Evolutionary conservation across 1,140 invertebrate species (phyloP).

Genomic region (Tetraneura akinire): DNA sequence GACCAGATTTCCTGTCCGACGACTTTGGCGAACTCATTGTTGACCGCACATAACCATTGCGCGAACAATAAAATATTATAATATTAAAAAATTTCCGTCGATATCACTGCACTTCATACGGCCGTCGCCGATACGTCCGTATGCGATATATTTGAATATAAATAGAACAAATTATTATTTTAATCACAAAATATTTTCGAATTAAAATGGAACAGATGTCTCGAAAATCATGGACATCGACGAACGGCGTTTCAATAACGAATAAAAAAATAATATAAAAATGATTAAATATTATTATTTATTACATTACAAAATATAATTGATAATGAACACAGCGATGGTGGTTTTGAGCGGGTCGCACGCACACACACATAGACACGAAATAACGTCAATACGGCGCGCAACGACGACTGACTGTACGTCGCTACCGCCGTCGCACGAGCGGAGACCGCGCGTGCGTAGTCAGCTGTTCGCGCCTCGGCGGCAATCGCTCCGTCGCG

Average conservation of each 20-base stretch:
- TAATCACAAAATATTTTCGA: no score
- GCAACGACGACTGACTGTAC: conserved; percentile 11
- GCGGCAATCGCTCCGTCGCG: neutral
- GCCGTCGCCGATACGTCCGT: neutral
- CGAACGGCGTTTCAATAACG: neutral
- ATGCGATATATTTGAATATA: neutral
- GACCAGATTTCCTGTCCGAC: conserved; percentile 36
- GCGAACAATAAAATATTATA: neutral
- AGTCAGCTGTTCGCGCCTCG: conserved; percentile 32
- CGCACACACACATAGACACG: neutral
- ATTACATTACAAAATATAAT: no score
- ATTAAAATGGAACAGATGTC: no score
- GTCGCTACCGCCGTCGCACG: neutral
- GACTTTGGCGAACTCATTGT: conserved; percentile 45
- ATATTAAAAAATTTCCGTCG: neutral
- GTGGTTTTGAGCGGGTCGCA: no score
- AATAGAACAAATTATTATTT: no score
- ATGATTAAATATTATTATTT: no score
- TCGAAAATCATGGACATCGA: no score
- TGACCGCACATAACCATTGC: neutral
- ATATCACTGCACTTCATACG: neutral
- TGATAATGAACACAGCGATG: neutral
- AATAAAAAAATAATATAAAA: neutral
- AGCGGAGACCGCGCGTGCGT: conserved; percentile 37
- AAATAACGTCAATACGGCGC: conserved; percentile 19